Conservation (phyloP, 2,888 invertebrate genomes). For the Plutella xylostella region DNA sequence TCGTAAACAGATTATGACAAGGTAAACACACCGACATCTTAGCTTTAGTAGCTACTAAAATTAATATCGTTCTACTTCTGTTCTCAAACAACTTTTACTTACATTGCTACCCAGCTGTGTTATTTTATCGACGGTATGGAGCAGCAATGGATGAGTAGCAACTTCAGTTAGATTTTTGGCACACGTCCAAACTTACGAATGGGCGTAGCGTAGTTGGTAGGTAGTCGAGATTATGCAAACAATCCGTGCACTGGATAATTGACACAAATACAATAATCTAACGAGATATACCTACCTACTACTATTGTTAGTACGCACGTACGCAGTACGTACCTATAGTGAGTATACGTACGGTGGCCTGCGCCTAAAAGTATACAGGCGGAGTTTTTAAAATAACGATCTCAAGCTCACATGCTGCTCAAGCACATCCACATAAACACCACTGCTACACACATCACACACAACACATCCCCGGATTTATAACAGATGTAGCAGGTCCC, state of each 20-base stretch:
- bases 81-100: too few species aligned
- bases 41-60: constrained; percentile 20
- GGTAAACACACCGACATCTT: constrained; percentile 22
- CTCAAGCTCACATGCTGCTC: too few species aligned
- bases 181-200: not conserved
- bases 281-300: too few species aligned
- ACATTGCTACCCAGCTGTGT: not conserved
- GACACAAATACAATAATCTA: constrained; percentile 20
- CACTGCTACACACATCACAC: too few species aligned
- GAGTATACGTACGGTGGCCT: too few species aligned
- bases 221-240: constrained; percentile 28
- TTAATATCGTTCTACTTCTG: constrained; percentile 23
- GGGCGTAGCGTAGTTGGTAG: constrained; percentile 17
- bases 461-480: too few species aligned
- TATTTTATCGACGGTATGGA: not conserved
- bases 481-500: too few species aligned
- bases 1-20: constrained; percentile 20
- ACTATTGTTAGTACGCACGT: too few species aligned
- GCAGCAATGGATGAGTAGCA: not conserved
- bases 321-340: too few species aligned
- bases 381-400: too few species aligned
- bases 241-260: constrained; percentile 26
- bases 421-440: too few species aligned
- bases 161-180: not conserved
- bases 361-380: too few species aligned